These are phyloP conservation scores for Picathartes gymnocephalus DNA, from an alignment of 2,113 vertebrate genomes.

Conservation along the genomic window DNA sequence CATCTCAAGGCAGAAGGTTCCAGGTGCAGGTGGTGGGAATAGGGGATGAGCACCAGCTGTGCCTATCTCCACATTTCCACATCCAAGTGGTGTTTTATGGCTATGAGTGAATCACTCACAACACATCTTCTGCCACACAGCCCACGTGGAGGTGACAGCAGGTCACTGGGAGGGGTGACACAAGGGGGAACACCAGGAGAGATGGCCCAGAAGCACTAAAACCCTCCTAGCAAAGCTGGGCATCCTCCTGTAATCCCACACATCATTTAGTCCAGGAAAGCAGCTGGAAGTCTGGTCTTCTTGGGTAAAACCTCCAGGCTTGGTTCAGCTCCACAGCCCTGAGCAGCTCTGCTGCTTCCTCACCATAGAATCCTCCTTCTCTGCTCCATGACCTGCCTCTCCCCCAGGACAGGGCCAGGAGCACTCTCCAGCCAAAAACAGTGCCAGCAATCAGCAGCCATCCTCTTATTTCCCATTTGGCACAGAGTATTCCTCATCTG, in stretches of 20 bases:
- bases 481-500: neutral
- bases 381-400: neutral
- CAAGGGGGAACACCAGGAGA: neutral
- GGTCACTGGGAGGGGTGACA: neutral
- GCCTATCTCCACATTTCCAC: neutral
- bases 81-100: neutral
- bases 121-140: neutral
- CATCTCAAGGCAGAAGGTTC: neutral
- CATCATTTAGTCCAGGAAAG: neutral
- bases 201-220: neutral
- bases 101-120: neutral
- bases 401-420: neutral
- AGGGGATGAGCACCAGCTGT: neutral
- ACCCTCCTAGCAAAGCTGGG: neutral
- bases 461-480: neutral
- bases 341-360: neutral
- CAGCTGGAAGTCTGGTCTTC: neutral
- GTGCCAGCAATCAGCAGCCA: neutral
- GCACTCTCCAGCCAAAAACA: neutral
- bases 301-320: neutral
- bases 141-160: neutral
- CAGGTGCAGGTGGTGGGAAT: neutral
- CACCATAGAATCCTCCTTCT: fast-evolving
- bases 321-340: neutral
- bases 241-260: neutral